Conservation (phyloP, 2,888 invertebrate genomes). For the Philhelius pedissequus region DNA sequence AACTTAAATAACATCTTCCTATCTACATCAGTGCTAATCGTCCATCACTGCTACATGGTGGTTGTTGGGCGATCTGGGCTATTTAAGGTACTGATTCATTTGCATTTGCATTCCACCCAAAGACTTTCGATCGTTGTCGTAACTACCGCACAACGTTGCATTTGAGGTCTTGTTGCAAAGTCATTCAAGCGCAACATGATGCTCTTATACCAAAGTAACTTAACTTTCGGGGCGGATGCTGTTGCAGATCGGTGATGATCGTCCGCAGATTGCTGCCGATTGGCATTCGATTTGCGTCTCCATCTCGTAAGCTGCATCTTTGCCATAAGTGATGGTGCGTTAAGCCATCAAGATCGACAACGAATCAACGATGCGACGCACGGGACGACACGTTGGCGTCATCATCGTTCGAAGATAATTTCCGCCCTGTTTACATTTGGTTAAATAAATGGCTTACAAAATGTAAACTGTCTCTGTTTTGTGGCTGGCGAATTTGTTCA, state of each 20-base stretch:
- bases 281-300: slow-evolving; percentile 64
- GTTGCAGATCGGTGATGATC: slow-evolving; percentile 58
- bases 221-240: slow-evolving; percentile 62
- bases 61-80: slow-evolving; percentile 36
- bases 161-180: slow-evolving; percentile 38
- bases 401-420: slow-evolving; percentile 32
- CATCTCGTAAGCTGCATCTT: slow-evolving; percentile 56
- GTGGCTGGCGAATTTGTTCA: slow-evolving; percentile 31
- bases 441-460: slow-evolving; percentile 65
- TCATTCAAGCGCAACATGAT: slow-evolving; percentile 63
- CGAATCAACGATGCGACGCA: neutral
- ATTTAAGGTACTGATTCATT: slow-evolving; percentile 59
- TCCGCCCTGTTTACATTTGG: slow-evolving; percentile 58
- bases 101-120: slow-evolving; percentile 59
- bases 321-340: slow-evolving; percentile 40
- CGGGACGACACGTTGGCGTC: too few relatives aligned
- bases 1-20: slow-evolving; percentile 28
- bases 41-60: slow-evolving; percentile 7
- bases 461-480: slow-evolving; percentile 58
- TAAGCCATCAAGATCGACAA: slow-evolving; percentile 21
- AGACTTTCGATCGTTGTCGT: slow-evolving; percentile 36
- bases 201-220: slow-evolving; percentile 38
- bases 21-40: slow-evolving; percentile 12
- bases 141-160: slow-evolving; percentile 7
- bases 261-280: slow-evolving; percentile 53